These are phyloP conservation scores for Oscarella lobularis DNA, from an alignment of 37 sponge, comb jelly and placozoan genomes.

Conservation along the genomic window DNA sequence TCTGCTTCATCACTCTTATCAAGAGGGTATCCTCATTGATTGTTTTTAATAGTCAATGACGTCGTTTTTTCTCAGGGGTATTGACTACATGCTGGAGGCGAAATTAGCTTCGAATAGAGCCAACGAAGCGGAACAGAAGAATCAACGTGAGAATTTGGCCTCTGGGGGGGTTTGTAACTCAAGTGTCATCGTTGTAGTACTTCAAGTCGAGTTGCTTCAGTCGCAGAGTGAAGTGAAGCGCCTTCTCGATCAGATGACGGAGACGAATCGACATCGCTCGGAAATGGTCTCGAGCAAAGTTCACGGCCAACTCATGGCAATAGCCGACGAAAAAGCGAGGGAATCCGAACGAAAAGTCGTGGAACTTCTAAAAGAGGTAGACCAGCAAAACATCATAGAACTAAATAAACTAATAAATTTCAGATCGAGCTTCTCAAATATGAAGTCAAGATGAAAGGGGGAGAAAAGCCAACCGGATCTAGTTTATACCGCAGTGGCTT, in stretches of 20 bases:
- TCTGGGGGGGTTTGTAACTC: not conserved
- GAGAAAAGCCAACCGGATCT: no score
- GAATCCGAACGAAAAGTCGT: constrained; percentile 32
- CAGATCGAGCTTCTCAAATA: no score
- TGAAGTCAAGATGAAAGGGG: no score
- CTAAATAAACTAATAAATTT: no score
- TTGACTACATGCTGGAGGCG: constrained; percentile 68
- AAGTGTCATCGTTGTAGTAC: constrained; percentile 21
- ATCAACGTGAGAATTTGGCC: constrained; percentile 22
- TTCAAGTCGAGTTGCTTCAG: constrained; percentile 59
- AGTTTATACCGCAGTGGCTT: no score
- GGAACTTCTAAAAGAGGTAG: constrained; percentile 44
- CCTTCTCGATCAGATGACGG: constrained; percentile 45
- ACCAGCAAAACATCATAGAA: no score
- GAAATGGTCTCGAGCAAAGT: constrained; percentile 62
- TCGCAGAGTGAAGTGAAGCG: constrained; percentile 46
- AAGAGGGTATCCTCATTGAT: constrained; percentile 21
- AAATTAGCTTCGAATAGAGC: constrained; percentile 49
- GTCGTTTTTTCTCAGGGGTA: constrained; percentile 22
- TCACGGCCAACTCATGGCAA: constrained; percentile 51
- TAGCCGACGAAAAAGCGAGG: constrained; percentile 47
- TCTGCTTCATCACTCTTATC: constrained; percentile 16
- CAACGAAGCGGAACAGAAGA: constrained; percentile 54
- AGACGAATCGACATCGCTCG: constrained; percentile 32
- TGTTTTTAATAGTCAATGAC: not conserved